Evolutionary conservation across 2,888 invertebrate genomes (phyloP), one percentile per base, ranked within the genome.

Genomic region (Euproctis similis): DNA sequence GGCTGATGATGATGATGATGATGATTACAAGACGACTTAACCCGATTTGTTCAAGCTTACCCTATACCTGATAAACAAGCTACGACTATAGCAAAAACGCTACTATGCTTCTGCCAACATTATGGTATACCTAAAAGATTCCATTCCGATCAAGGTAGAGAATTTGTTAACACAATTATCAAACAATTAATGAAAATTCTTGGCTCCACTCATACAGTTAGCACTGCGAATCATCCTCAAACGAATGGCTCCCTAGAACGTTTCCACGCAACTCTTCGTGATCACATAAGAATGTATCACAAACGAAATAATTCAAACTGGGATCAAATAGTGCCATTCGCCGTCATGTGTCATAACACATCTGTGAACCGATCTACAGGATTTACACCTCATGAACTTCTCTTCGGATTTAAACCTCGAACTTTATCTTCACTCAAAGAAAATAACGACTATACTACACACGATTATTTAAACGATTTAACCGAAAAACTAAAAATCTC

Each of bases 21-120:
- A n/a, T n/a, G n/a, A n/a, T n/a, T n/a, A n/a, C n/a, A 58, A 49
- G 59, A 59, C 18, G 55, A 61, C 1, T 24, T 59, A 3, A 59
- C 55, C 11, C 9, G 54, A 25, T 60, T 34, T 13, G 53, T 59
- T 1, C 58, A 58, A 48, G 57, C 58, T 0, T 60, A 62, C 23
- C 46, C 57, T 0, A 59, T 61, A 12, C 49, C 49, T 1, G 48
- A 64, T 12, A 59, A 60, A 46, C 42, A 61, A 50, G 46, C 54
- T 0, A 9, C 37, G 4, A 60, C 57, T 3, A 42, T 61, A 3
- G 59, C 58, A 4, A 45, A 46, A 37, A n/a, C 41, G 12, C 23
- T 60, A 9, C 12, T 62, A 1, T 23, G 36, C 9, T 60, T 59
- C 25, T 62, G 56, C 16, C 57, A 59, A 51, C 56, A 61, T 16